phyloP scores from a whole-genome alignment of 2,797 vertebrate genomes.

The Erpetoichthys calabaricus region DNA sequence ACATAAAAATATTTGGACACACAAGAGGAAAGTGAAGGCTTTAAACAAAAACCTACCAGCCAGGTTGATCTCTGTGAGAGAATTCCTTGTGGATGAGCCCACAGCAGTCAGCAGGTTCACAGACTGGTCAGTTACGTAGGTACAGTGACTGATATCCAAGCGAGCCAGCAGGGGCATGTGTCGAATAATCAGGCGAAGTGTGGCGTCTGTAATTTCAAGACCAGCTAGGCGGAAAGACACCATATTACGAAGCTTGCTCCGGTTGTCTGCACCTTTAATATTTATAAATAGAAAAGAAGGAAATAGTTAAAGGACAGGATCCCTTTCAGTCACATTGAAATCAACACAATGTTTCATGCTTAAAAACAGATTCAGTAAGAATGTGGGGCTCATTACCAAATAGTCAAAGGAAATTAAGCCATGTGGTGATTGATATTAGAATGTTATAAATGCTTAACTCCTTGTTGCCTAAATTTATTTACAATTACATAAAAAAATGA shows the following conservation, averaged over 20 bases:
- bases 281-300: background rate
- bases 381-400: too few species aligned
- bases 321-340: too few species aligned
- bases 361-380: too few species aligned
- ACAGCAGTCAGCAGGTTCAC: slow-evolving; percentile 89
- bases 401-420: too few species aligned
- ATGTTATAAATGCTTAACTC: too few species aligned
- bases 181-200: slow-evolving; percentile 85
- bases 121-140: slow-evolving; percentile 81
- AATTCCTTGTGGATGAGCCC: slow-evolving; percentile 89
- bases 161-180: slow-evolving; percentile 91
- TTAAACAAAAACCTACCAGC: slow-evolving; percentile 50
- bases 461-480: too few species aligned
- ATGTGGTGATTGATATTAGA: too few species aligned
- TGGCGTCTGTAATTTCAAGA: slow-evolving; percentile 84
- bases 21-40: background rate
- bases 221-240: slow-evolving; percentile 84
- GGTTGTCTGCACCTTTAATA: slow-evolving; percentile 77
- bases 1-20: too few species aligned
- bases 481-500: too few species aligned
- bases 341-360: too few species aligned
- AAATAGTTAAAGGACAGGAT: background rate
- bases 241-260: slow-evolving; percentile 86
- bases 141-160: slow-evolving; percentile 91
- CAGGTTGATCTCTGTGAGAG: slow-evolving; percentile 84